Conservation (phyloP, 2,113 vertebrate species). For the Tyto alba region DNA sequence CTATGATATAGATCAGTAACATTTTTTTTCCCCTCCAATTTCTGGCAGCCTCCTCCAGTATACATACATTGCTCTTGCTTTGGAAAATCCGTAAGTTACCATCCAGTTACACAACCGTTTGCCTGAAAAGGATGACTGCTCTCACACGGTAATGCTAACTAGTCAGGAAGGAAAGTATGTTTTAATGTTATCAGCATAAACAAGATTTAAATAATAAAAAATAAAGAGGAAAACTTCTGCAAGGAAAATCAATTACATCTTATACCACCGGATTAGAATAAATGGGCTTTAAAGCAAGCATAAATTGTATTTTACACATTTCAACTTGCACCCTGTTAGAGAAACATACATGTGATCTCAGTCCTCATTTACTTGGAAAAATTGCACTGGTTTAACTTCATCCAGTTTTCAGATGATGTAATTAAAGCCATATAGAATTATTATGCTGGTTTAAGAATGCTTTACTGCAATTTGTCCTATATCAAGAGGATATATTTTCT, state of each 20-base stretch:
- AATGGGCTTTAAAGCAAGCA: not conserved
- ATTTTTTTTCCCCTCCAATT: not conserved
- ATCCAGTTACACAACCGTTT: conserved; percentile 2
- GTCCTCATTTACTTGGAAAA: not conserved
- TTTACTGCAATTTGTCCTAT: not conserved
- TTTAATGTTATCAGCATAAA: not conserved
- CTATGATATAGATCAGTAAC: not conserved
- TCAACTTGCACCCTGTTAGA: not conserved
- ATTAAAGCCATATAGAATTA: not conserved
- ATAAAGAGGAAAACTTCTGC: not conserved
- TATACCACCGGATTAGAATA: not conserved
- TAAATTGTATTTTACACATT: not conserved
- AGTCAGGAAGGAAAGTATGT: not conserved
- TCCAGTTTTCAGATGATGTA: not conserved
- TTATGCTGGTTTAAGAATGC: not conserved
- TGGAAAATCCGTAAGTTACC: not conserved
- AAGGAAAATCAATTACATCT: not conserved
- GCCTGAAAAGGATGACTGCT: not conserved
- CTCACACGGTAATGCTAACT: not conserved
- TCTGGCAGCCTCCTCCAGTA: not conserved
- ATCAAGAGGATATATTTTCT: not conserved
- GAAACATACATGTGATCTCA: not conserved
- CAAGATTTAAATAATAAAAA: not conserved
- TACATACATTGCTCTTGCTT: not conserved
- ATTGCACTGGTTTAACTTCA: not conserved